Evolutionary conservation across 2,888 invertebrate species (phyloP).

Genomic region (Serrognathus titanus): DNA sequence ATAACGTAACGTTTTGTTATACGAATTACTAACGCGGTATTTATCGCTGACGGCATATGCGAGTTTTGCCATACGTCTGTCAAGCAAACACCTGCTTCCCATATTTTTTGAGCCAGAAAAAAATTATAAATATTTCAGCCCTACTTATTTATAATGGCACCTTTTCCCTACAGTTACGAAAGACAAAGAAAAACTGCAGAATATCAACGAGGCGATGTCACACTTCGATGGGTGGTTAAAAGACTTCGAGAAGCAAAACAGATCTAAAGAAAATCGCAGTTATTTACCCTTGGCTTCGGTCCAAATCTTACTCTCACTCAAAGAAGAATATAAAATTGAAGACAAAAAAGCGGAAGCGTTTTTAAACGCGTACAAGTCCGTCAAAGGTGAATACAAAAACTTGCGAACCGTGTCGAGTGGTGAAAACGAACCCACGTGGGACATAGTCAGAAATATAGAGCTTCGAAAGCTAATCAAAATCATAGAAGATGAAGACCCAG

Average conservation of each 20-base stretch:
- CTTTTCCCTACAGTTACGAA: slow-evolving; percentile 58
- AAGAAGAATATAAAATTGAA: slow-evolving; percentile 52
- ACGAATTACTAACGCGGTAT: too few species aligned
- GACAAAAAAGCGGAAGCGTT: slow-evolving; percentile 55
- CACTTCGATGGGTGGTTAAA: slow-evolving; percentile 71
- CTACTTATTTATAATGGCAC: background rate
- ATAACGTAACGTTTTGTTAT: too few species aligned
- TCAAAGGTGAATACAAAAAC: slow-evolving; percentile 70
- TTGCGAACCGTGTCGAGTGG: slow-evolving; percentile 61
- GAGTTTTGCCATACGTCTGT: too few species aligned
- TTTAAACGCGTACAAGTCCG: slow-evolving; percentile 60
- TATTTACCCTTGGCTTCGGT: slow-evolving; percentile 64
- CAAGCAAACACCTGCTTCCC: too few species aligned
- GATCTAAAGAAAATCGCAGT: slow-evolving; percentile 65
- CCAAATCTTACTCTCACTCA: slow-evolving; percentile 54
- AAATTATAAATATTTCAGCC: background rate
- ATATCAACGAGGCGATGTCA: slow-evolving; percentile 70
- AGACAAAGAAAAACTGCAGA: slow-evolving; percentile 70
- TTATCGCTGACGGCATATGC: too few species aligned
- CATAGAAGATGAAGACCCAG: slow-evolving; percentile 59
- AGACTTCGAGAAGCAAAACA: slow-evolving; percentile 66
- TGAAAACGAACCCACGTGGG: slow-evolving; percentile 64
- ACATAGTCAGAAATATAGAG: slow-evolving; percentile 65
- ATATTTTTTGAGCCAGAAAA: too few species aligned
- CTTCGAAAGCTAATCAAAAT: slow-evolving; percentile 57